These are phyloP conservation scores for Elgaria multicarinata DNA, from an alignment of 2,113 vertebrate species.

Conservation along the genomic window DNA sequence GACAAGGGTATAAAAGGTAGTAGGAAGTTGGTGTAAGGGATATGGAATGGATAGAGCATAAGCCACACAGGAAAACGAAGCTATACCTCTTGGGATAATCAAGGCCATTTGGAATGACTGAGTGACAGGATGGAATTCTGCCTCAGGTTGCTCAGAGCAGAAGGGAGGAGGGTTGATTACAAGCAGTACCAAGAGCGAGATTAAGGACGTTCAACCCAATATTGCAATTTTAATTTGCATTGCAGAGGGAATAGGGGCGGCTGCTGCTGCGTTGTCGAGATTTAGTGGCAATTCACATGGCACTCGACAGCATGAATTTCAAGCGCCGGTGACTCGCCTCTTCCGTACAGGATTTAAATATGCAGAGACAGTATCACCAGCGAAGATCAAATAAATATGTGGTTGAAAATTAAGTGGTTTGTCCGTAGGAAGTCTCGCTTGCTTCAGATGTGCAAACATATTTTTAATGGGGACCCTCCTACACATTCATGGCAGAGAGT, in stretches of 20 bases:
- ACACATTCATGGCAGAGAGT: rapidly evolving
- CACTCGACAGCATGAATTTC: not conserved
- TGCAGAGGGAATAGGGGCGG: constrained; percentile 6
- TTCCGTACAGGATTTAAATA: constrained; percentile 9
- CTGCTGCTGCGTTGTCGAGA: not conserved
- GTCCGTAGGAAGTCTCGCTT: not conserved
- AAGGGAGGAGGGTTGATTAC: not conserved
- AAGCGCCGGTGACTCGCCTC: not conserved
- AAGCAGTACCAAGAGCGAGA: constrained; percentile 10
- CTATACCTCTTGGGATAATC: constrained; percentile 48
- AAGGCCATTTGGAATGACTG: not conserved
- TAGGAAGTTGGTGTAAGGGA: not conserved
- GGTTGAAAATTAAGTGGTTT: constrained; percentile 22
- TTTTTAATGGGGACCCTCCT: not conserved
- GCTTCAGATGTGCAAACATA: not conserved
- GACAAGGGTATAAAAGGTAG: not conserved
- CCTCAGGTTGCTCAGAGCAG: not conserved
- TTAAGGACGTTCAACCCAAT: constrained; percentile 36
- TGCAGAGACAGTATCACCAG: not conserved
- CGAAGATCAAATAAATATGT: constrained; percentile 1
- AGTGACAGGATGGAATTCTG: constrained; percentile 42
- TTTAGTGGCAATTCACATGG: constrained; percentile 7
- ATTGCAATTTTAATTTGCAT: constrained; percentile 49
- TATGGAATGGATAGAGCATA: not conserved
- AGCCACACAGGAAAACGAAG: constrained; percentile 43